Evolutionary conservation across 1,140 invertebrate genomes (phyloP).

Genomic region (Yoshiicerus persimilis): DNA sequence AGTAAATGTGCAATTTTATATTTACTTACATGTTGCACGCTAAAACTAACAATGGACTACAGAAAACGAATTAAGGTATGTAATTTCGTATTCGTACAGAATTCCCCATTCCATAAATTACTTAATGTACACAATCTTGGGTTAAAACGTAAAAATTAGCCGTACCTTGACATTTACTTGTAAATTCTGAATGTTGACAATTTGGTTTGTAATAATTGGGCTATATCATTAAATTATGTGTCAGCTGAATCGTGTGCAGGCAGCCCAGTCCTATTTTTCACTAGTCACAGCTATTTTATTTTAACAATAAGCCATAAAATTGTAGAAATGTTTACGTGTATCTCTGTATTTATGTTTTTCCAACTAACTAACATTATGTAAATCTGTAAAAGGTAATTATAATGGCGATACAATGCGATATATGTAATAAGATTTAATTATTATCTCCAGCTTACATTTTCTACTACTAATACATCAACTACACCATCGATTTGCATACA

Average conservation of each 20-base stretch:
- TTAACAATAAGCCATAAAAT: background rate
- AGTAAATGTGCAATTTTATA: background rate
- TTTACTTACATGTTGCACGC: background rate
- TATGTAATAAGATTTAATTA: background rate
- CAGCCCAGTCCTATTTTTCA: background rate
- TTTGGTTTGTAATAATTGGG: background rate
- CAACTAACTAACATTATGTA: background rate
- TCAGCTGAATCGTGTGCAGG: background rate
- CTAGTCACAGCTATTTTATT: slow-evolving; percentile 15
- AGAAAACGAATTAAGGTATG: background rate
- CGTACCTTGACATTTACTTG: background rate
- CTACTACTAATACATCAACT: background rate
- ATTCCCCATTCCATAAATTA: background rate
- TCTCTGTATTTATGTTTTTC: background rate
- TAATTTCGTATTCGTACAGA: background rate
- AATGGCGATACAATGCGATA: background rate
- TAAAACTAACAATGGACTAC: background rate
- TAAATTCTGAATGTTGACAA: background rate
- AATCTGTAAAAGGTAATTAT: background rate
- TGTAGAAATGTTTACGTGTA: background rate
- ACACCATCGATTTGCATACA: background rate
- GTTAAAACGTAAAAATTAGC: background rate
- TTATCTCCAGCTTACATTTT: background rate
- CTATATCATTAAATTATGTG: background rate
- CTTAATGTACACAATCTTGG: background rate